phyloP scores from a whole-genome alignment of 2,113 vertebrate genomes.

The Leptobrachium leishanense region DNA sequence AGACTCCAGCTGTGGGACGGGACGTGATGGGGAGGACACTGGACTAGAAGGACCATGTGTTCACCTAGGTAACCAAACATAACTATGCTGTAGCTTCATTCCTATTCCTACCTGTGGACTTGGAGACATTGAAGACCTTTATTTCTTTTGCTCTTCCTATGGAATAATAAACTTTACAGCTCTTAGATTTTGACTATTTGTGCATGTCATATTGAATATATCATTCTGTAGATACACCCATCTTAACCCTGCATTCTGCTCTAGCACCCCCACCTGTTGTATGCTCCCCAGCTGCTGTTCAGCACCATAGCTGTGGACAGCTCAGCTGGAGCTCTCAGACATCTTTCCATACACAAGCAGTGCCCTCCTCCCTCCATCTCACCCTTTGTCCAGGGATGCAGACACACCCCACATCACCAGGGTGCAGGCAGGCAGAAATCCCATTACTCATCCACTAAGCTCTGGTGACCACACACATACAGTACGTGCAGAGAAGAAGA shows the following conservation, averaged over 20 bases:
- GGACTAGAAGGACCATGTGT: not conserved
- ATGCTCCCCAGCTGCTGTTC: slow-evolving; percentile 1
- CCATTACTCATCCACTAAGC: not conserved
- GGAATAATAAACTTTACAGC: too few species aligned
- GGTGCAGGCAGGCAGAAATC: not conserved
- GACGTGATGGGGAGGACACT: slow-evolving; percentile 2
- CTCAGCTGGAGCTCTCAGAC: slow-evolving; percentile 23
- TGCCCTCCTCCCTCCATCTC: not conserved
- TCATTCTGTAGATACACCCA: too few species aligned
- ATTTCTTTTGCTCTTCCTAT: too few species aligned
- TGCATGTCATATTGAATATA: too few species aligned
- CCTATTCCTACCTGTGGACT: too few species aligned
- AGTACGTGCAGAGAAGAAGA: not conserved
- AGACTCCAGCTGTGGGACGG: not conserved
- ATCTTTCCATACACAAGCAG: not conserved
- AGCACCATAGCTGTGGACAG: slow-evolving; percentile 39
- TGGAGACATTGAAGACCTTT: too few species aligned
- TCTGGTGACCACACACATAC: not conserved
- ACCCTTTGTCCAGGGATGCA: not conserved
- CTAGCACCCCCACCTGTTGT: not conserved
- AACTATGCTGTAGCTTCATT: too few species aligned
- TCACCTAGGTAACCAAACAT: too few species aligned
- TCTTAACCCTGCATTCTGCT: not conserved
- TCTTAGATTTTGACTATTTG: too few species aligned
- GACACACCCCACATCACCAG: not conserved